Evolutionary conservation across 2,113 vertebrate genomes (phyloP).

Genomic region (Heloderma charlesbogerti): DNA sequence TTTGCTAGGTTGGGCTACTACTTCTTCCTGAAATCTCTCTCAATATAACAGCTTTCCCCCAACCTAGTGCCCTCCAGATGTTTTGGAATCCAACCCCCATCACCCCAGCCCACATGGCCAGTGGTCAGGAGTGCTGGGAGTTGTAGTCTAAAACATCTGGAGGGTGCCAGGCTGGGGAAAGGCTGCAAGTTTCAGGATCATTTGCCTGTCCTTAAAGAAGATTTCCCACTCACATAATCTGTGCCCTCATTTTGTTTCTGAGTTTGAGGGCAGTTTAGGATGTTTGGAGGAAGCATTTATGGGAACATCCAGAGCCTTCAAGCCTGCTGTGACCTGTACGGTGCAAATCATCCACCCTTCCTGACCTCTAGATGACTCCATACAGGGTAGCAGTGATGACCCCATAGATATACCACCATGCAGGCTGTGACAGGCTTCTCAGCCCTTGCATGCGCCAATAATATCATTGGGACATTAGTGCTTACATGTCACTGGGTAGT

Average conservation of each 20-base stretch:
- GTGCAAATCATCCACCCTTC: background rate
- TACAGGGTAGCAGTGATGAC: constrained; percentile 1
- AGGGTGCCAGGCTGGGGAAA: no score
- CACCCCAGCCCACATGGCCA: no score
- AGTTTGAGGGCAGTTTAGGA: background rate
- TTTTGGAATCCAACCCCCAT: no score
- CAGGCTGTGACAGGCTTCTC: background rate
- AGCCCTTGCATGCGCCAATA: background rate
- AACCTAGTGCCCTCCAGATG: no score
- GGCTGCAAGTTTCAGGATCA: background rate
- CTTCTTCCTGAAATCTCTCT: background rate
- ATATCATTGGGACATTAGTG: background rate
- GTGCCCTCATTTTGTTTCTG: background rate
- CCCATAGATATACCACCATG: background rate
- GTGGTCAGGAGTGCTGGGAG: no score
- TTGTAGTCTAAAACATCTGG: no score
- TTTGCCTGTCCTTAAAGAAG: background rate
- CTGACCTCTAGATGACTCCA: background rate
- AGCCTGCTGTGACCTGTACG: background rate
- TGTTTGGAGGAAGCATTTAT: background rate
- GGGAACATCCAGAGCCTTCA: background rate
- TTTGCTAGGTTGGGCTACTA: background rate
- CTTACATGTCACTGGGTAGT: background rate
- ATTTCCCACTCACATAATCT: background rate
- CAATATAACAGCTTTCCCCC: no score